Base-by-base conservation (phyloP, 37 sponge, comb jelly and placozoan genomes). In the Geodia barretti region DNA sequence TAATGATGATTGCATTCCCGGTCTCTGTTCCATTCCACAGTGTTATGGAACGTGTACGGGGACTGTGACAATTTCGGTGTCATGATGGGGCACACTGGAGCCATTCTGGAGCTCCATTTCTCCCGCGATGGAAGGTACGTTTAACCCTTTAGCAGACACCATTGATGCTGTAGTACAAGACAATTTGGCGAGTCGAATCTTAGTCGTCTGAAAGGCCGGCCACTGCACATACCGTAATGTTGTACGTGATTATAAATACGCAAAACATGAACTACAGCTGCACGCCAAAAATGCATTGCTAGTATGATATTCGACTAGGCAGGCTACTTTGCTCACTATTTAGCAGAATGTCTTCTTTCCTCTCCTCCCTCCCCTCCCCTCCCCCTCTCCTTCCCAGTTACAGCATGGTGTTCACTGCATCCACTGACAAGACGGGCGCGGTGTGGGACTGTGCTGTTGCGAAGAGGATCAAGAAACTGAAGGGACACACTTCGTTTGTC, bases 41-140 rank as follows among this genome's bases (percentile, higher is more conserved):
- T 78, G 54, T 69, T 98, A n/a, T 98, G 99, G 99, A 98, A 94
- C 54, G 97, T 98, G 39, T 98, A 89, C 81, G 99, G 99, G 4
- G 99, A 98, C 60, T 98, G 99, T 84, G 99, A 98, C 64, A 98
- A 98, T 81, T 97, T 77, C 73, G 92, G 85, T 59, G 92, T 97
- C 26, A 64, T 97, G 83, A 80, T 81, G 60, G 97, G 97, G 20
- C 97, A 97, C 65, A 41, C 76, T 0, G 95, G 97, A 33, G 90
- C 92, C 30, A 89, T 97, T 39, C 60, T 94, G 84, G 97, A 97
- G 72, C 37, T 97, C 0, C 89, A 92, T 1, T 97, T 77, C 72
- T 94, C 93, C 21, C 39, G 84, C 39, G 97, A 97, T 84, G 97
- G 97, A 43, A 92, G 78, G 92, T 90, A 67, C 79, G 80, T 60